Conservation (phyloP, 2,797 vertebrate genomes). For the Epinephelus awoara region DNA sequence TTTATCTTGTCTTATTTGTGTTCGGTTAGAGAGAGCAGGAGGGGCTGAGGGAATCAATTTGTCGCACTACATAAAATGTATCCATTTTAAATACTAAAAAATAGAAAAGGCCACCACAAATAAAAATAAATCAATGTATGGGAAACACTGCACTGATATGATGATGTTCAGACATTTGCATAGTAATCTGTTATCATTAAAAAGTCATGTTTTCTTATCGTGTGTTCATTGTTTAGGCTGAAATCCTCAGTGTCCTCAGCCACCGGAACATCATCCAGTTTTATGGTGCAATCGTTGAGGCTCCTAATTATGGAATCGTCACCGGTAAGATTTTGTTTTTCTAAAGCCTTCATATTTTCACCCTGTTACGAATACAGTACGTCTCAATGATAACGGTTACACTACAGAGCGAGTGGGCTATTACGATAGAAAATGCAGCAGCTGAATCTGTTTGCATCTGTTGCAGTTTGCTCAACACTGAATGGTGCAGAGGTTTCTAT, state of each 20-base stretch:
- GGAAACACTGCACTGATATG: not conserved
- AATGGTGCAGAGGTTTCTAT: slow-evolving; percentile 61
- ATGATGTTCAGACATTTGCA: not conserved
- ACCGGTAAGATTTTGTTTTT: slow-evolving; percentile 88
- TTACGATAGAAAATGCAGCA: slow-evolving; percentile 10
- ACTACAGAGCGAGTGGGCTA: not conserved
- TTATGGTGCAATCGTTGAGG: slow-evolving; percentile 94
- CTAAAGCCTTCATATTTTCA: not conserved
- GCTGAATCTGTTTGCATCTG: slow-evolving; percentile 49
- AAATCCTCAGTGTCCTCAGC: slow-evolving; percentile 98
- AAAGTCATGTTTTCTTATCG: slow-evolving; percentile 15
- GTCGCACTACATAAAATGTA: no score
- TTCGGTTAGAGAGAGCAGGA: no score
- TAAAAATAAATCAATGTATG: no score
- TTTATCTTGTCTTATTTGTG: no score
- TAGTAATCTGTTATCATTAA: not conserved
- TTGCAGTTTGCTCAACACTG: slow-evolving; percentile 50
- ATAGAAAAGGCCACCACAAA: no score
- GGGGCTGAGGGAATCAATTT: no score
- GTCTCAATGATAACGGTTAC: not conserved
- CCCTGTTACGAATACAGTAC: not conserved
- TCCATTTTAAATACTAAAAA: no score
- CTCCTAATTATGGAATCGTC: slow-evolving; percentile 98
- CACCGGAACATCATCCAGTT: slow-evolving; percentile 99
- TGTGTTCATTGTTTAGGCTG: slow-evolving; percentile 86